A percentile compares a stretch with the other conserved stretches of the same genome.
Conservation (phyloP, 2,888 invertebrate genomes). For the Zele albiditarsus region DNA sequence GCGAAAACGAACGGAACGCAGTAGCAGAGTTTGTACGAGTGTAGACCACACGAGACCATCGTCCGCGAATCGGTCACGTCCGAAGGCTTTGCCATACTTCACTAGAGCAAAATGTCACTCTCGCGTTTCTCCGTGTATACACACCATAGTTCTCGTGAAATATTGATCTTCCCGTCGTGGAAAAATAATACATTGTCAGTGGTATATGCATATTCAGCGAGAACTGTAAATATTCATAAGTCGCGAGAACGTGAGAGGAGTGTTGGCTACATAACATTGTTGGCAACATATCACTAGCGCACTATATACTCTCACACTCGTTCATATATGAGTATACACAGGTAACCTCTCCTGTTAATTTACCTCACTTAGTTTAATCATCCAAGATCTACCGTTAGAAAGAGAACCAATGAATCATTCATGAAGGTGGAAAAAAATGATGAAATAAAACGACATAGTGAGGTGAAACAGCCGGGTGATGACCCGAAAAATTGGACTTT, state of each 20-base stretch:
- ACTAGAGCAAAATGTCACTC: constrained; percentile 20
- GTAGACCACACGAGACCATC: constrained; percentile 45
- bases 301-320: constrained; percentile 1
- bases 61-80: constrained; percentile 56
- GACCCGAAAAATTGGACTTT: too few species aligned
- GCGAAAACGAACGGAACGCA: constrained; percentile 30
- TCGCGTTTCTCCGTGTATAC: constrained; percentile 24
- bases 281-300: constrained; percentile 57
- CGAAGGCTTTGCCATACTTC: constrained; percentile 54
- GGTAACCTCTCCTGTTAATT: constrained; percentile 36
- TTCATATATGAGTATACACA: constrained; percentile 16
- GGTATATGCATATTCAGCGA: constrained; percentile 65
- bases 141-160: constrained; percentile 45
- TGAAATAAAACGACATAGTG: constrained; percentile 22
- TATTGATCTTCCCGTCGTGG: constrained; percentile 65
- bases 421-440: constrained; percentile 27
- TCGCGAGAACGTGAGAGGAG: constrained; percentile 40
- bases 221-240: constrained; percentile 70
- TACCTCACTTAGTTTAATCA: constrained; percentile 39
- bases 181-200: constrained; percentile 70
- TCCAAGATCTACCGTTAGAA: constrained; percentile 30
- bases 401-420: constrained; percentile 34
- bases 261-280: constrained; percentile 41
- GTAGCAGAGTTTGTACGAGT: constrained; percentile 19
- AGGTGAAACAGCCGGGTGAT: too few species aligned